These are phyloP conservation scores for Scolopax rusticola DNA, from an alignment of 2,797 vertebrate genomes.

Conservation along the genomic window DNA sequence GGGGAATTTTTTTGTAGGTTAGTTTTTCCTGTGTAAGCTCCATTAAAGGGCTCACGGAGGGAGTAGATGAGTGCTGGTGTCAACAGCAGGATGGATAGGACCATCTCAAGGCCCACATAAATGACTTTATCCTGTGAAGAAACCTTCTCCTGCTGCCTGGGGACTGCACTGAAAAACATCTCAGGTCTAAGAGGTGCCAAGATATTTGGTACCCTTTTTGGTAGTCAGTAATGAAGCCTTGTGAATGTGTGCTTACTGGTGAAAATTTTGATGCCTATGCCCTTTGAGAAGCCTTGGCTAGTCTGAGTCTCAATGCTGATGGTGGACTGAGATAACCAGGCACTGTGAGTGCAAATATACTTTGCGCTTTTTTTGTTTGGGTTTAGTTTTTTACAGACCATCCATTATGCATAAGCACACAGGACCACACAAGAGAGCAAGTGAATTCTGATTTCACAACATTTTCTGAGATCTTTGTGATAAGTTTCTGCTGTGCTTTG, in stretches of 20 bases:
- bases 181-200: background rate
- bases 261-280: background rate
- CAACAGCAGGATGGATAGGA: background rate
- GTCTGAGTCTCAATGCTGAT: fast-evolving
- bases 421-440: background rate
- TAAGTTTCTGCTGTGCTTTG: background rate
- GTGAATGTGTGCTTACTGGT: fast-evolving
- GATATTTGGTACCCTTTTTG: background rate
- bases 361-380: background rate
- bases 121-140: background rate
- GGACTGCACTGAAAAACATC: background rate
- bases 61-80: background rate
- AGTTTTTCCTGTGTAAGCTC: background rate
- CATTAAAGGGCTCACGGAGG: background rate
- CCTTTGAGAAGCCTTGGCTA: background rate
- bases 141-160: background rate
- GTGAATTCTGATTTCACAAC: background rate
- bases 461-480: background rate
- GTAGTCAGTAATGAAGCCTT: background rate
- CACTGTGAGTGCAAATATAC: background rate
- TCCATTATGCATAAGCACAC: background rate
- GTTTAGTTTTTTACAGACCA: background rate
- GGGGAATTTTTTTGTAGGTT: background rate
- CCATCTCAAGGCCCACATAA: background rate
- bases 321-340: background rate